Percentiles rank a stretch among this genome's conserved stretches.
Evolutionary conservation across 2,113 vertebrate genomes (phyloP).

Genomic region (Arenaria interpres): DNA sequence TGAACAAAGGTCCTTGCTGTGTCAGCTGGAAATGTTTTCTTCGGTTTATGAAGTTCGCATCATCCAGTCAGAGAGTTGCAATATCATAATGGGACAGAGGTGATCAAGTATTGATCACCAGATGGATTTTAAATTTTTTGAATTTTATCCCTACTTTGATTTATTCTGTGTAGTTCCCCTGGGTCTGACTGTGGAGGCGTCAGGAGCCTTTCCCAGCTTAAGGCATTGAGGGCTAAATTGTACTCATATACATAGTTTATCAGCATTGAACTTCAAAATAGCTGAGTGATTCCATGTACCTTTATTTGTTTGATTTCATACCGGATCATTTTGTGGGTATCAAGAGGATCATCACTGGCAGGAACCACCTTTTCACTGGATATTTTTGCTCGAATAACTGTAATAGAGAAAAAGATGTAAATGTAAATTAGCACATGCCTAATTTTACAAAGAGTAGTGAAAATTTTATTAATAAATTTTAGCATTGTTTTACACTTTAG

Average conservation of each 20-base stretch:
- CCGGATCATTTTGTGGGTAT: slow-evolving; percentile 88
- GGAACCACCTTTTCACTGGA: slow-evolving; percentile 88
- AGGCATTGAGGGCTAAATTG: not conserved
- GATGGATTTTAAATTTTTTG: no score
- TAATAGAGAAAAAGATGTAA: not conserved
- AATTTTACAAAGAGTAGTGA: not conserved
- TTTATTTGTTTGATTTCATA: slow-evolving; percentile 97
- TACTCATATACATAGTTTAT: not conserved
- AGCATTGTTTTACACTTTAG: not conserved
- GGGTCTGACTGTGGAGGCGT: not conserved
- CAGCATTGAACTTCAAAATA: slow-evolving; percentile 34
- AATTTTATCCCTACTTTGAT: not conserved
- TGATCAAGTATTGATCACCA: not conserved
- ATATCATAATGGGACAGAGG: no score
- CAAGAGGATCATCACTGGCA: slow-evolving; percentile 79
- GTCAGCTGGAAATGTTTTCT: not conserved
- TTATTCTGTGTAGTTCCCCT: not conserved
- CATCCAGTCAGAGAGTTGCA: not conserved
- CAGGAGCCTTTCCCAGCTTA: not conserved
- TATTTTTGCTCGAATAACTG: slow-evolving; percentile 92
- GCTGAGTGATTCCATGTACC: slow-evolving; percentile 77
- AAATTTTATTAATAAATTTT: not conserved
- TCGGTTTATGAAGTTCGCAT: not conserved
- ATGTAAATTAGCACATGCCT: not conserved
- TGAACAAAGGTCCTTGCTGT: not conserved